phyloP scores from a whole-genome alignment of 2,888 invertebrate species.

The Agonum fuliginosum region DNA sequence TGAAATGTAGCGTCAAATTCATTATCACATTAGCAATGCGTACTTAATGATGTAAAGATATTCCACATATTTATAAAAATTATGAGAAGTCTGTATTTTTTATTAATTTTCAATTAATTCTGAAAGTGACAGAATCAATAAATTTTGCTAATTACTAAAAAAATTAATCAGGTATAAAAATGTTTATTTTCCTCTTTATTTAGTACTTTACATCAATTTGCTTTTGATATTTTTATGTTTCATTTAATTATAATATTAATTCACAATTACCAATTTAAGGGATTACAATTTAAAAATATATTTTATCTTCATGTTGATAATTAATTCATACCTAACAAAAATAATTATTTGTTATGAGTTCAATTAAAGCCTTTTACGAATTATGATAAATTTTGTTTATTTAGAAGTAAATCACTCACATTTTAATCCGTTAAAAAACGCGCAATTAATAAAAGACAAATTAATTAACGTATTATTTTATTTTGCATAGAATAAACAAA shows the following conservation, averaged over 20 bases:
- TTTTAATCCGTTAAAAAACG: conserved; percentile 13
- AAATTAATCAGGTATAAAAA: conserved; percentile 38
- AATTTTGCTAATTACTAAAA: conserved; percentile 32
- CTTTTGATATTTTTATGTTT: conserved; percentile 34
- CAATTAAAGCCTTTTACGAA: conserved; percentile 23
- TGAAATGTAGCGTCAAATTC: conserved; percentile 1
- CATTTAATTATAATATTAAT: conserved; percentile 39
- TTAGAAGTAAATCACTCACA: conserved; percentile 7
- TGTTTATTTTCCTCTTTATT: conserved; percentile 32
- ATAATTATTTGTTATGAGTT: conserved; percentile 25
- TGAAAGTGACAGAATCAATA: conserved; percentile 31
- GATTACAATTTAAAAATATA: conserved; percentile 33
- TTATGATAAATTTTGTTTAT: conserved; percentile 31
- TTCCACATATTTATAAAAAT: not conserved
- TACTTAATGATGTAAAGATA: conserved; percentile 20
- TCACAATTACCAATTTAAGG: conserved; percentile 31
- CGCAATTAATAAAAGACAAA: too few species aligned
- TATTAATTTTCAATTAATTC: not conserved
- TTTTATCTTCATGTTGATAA: conserved; percentile 31
- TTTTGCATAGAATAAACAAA: too few species aligned
- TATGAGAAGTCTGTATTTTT: not conserved
- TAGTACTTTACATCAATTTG: conserved; percentile 28
- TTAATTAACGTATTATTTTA: too few species aligned
- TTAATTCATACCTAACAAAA: conserved; percentile 29
- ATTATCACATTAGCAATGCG: not conserved